Evolutionary conservation across 35 echinoderm and acorn worm genomes (phyloP), one percentile per base, ranked within the genome.

Genomic region (Lytechinus variegatus): DNA sequence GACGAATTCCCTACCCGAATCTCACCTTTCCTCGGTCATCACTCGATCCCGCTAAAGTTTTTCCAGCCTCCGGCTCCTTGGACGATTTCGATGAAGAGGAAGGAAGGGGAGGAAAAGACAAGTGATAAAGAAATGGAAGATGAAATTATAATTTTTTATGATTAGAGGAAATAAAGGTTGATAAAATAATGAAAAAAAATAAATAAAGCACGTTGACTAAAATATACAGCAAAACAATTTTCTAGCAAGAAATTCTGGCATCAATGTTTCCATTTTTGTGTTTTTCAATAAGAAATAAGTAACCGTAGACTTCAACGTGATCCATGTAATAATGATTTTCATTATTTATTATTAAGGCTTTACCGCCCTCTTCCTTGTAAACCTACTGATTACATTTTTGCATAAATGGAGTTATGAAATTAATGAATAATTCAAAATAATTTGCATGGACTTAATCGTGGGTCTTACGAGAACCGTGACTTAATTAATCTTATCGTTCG

Each of bases 11-110:
- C 92, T 55, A 27, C 92, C 27, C 92, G 92, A 93, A 28, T 93
- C 92, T 93, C 92, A 27, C 29, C 55, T 93, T 93, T 28, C 92
- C 55, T 14, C 5, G 53, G 27, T 27, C 29, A 55, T 93, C 92
- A 93, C 92, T 57, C 92, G 92, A 93, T 93, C 92, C 55, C 10
- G 54, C 92, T 93, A 93, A 93, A 93, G 92, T 93, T 93, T 93
- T 93, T 93, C 92, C 52, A 93, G 92, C 92, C 92, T 57, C 11
- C 92, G 92, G 92, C 92, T 55, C 24, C 29, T 10, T 57, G 28
- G 52, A 55, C 27, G 54, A 27, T 55, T 27, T 54, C 28, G 88
- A 29, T 27, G 11, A n/a, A 93, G 54, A 33, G 54, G 21, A 54
- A 93, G 52, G 54, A 57, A 57, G 92, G 57, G 16, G 54, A 27